A percentile compares a stretch with the other conserved stretches of the same genome.
These are phyloP conservation scores for Agonopterix arenella DNA, from an alignment of 2,888 invertebrate species.

Conservation along the genomic window DNA sequence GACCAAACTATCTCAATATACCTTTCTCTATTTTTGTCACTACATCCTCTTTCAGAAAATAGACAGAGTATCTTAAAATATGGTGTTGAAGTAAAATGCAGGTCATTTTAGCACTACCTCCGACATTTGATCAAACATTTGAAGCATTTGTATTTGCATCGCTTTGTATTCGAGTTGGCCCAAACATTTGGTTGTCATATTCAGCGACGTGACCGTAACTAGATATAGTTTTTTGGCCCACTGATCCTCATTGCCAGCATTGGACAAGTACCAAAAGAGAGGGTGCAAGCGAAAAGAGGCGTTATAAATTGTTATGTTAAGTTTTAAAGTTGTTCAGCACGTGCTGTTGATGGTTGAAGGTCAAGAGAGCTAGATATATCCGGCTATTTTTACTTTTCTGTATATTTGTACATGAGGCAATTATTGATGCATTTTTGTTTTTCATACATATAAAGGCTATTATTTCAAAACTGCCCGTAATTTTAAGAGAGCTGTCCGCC, in stretches of 20 bases:
- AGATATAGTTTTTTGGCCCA: conserved; percentile 58
- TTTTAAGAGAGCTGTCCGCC: too few species aligned
- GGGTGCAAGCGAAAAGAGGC: conserved; percentile 41
- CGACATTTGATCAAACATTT: too few species aligned
- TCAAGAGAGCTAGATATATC: conserved; percentile 41
- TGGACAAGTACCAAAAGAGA: conserved; percentile 65
- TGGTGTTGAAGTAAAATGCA: too few species aligned
- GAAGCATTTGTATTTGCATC: not conserved
- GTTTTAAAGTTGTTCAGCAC: conserved; percentile 34
- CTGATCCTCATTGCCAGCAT: conserved; percentile 61
- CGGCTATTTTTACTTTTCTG: not conserved
- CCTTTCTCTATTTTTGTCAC: too few species aligned
- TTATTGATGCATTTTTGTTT: too few species aligned
- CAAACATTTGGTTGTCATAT: conserved; percentile 16
- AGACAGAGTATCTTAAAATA: too few species aligned
- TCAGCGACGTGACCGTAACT: conserved; percentile 24
- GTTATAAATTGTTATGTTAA: conserved; percentile 32
- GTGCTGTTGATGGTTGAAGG: conserved; percentile 30
- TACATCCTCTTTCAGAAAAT: too few species aligned
- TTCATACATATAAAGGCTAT: too few species aligned
- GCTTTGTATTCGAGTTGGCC: conserved; percentile 19
- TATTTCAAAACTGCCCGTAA: too few species aligned
- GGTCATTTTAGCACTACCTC: too few species aligned
- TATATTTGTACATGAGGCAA: too few species aligned
- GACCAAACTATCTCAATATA: too few species aligned